Conservation (phyloP, 2,888 invertebrate genomes). For the Byasa hedistus region DNA sequence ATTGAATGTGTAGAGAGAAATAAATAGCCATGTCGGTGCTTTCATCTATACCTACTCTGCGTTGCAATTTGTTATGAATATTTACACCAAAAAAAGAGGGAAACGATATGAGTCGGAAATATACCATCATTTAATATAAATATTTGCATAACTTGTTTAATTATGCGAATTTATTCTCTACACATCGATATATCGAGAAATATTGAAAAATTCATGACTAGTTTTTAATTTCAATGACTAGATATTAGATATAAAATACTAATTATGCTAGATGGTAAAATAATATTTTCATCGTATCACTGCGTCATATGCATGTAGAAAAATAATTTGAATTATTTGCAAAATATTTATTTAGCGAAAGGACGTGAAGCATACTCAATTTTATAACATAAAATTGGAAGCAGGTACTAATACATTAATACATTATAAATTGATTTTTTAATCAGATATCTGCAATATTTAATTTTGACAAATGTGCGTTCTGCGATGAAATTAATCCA, state of each 20-base stretch:
- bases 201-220: neutral
- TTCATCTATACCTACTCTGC: neutral
- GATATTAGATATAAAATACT: conserved; percentile 2
- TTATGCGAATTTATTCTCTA: neutral
- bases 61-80: neutral
- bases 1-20: neutral
- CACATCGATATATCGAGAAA: conserved; percentile 12
- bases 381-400: neutral
- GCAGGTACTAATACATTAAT: neutral
- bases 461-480: conserved; percentile 25
- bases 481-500: conserved; percentile 19
- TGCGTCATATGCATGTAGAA: conserved; percentile 15
- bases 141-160: conserved; percentile 1
- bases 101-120: too few species aligned
- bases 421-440: neutral
- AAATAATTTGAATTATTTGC: conserved; percentile 19
- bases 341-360: conserved; percentile 7
- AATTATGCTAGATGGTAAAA: conserved; percentile 48
- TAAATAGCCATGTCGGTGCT: neutral
- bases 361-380: neutral
- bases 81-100: neutral
- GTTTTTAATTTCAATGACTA: neutral
- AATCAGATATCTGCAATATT: neutral
- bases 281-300: neutral
- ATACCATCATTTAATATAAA: neutral